Evolutionary conservation across 2,888 invertebrate genomes (phyloP), one percentile per base, ranked within the genome.

Genomic region (Oscheius myriophilus): DNA sequence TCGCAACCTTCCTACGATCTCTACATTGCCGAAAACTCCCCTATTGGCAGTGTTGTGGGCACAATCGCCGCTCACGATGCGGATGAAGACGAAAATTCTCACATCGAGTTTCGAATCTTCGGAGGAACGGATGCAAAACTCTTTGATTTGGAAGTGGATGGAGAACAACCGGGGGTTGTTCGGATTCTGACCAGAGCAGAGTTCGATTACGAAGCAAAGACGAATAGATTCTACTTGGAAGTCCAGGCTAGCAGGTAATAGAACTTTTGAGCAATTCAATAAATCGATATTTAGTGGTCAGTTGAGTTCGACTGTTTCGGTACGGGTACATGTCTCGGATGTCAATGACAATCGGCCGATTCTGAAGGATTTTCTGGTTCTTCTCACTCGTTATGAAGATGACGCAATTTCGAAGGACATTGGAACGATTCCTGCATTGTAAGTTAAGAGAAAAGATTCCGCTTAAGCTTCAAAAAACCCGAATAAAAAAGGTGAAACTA

Each of bases 21-120:
- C 46, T 94, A 93, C 87, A 92, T 97, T 4, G 90, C 93, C 0
- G 97, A 98, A 88, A 97, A 98, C 87, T 94, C 94, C n/a, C 96
- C 96, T 0, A 91, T 95, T 0, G 96, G 95, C 0, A 94, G 95
- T 0, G 92, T 93, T 0, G 94, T 97, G 0, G 96, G 95, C 0
- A 92, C 93, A 84, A 92, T 96, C 66, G 91, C 92, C 82, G 93
- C 96, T 0, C 92, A 91, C 80, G 96, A 96, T 88, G 94, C 95
- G 0, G 96, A 96, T 82, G 94, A 94, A 85, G 95, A 68, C 25
- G 68, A 72, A 2, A 77, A 79, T 39, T 94, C 95, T 0, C 91
- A 92, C 0, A 93, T 97, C 0, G 93, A 94, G 83, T 98, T 97
- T 87, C 93, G 94, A 12, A 94, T 98, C 49, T 94, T 95, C 84